Conservation (phyloP, 1,140 invertebrate genomes). For the Drosophila parabipectinata region DNA sequence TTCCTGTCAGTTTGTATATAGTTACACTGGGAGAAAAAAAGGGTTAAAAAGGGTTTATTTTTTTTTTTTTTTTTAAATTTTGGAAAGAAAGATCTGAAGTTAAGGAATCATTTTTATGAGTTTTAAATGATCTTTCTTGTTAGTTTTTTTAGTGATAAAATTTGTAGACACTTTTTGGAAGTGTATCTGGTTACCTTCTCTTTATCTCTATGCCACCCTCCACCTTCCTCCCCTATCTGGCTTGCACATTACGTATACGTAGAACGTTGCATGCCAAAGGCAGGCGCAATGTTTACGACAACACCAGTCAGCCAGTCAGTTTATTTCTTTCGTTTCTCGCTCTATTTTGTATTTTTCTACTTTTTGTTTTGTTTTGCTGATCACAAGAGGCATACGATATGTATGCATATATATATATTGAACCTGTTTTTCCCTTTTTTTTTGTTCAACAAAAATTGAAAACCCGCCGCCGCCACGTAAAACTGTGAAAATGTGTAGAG, state of each 20-base stretch:
- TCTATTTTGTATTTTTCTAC: slow-evolving; percentile 5
- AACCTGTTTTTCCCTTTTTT: slow-evolving; percentile 46
- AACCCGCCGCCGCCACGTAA: slow-evolving; percentile 62
- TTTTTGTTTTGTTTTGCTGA: slow-evolving; percentile 38
- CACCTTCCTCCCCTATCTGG: slow-evolving; percentile 4
- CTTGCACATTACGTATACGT: slow-evolving; percentile 69
- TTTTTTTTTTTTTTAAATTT: neutral
- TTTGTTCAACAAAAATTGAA: slow-evolving; percentile 70
- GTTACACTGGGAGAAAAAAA: slow-evolving; percentile 2
- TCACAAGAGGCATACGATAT: slow-evolving; percentile 40
- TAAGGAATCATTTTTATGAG: too few relatives aligned
- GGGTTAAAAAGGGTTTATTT: neutral
- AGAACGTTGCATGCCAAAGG: slow-evolving; percentile 62
- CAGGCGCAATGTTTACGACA: slow-evolving; percentile 76
- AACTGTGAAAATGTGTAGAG: slow-evolving; percentile 64
- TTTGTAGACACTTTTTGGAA: neutral
- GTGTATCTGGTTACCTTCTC: slow-evolving; percentile 8
- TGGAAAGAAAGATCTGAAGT: too few relatives aligned
- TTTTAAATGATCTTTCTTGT: neutral
- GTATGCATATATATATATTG: slow-evolving; percentile 33
- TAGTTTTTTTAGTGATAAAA: neutral
- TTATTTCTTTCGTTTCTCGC: slow-evolving; percentile 69
- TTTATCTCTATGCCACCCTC: neutral
- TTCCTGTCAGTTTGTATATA: slow-evolving; percentile 31
- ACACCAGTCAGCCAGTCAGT: slow-evolving; percentile 66